A percentile compares a stretch with the other conserved stretches of the same genome.
Conservation (phyloP, 2,113 vertebrate species). For the Ictidomys tridecemlineatus region DNA sequence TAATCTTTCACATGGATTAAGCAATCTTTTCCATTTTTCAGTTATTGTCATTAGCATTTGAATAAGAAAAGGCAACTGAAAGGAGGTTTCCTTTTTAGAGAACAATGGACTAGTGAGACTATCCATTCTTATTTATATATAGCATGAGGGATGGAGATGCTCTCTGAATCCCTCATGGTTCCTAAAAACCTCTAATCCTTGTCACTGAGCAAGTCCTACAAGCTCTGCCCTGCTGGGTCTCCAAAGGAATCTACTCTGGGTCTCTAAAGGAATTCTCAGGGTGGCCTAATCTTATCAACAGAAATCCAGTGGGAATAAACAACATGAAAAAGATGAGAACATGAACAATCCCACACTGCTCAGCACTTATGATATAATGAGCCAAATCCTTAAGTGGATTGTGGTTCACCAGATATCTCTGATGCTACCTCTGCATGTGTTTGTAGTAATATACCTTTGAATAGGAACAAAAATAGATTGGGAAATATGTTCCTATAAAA, state of each 20-base stretch:
- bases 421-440: not conserved
- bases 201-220: not conserved
- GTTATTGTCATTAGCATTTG: not conserved
- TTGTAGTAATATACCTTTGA: not conserved
- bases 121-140: not conserved
- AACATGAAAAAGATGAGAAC: not conserved
- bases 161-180: not conserved
- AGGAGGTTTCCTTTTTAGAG: not conserved
- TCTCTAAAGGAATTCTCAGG: not conserved
- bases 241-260: not conserved
- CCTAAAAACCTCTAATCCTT: slow-evolving; percentile 2
- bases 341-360: not conserved
- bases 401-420: not conserved
- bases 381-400: not conserved
- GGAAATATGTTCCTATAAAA: not conserved
- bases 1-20: not conserved
- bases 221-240: not conserved
- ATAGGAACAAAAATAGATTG: not conserved
- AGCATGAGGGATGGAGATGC: not conserved
- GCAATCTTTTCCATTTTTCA: slow-evolving; percentile 1
- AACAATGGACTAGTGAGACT: not conserved
- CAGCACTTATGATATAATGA: not conserved
- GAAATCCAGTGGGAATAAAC: not conserved
- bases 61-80: slow-evolving; percentile 54
- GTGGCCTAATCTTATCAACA: not conserved